Percentiles rank a stretch among this genome's conserved stretches.
Evolutionary conservation across 2,888 invertebrate species (phyloP).

Genomic region (Luperina nickerlii): DNA sequence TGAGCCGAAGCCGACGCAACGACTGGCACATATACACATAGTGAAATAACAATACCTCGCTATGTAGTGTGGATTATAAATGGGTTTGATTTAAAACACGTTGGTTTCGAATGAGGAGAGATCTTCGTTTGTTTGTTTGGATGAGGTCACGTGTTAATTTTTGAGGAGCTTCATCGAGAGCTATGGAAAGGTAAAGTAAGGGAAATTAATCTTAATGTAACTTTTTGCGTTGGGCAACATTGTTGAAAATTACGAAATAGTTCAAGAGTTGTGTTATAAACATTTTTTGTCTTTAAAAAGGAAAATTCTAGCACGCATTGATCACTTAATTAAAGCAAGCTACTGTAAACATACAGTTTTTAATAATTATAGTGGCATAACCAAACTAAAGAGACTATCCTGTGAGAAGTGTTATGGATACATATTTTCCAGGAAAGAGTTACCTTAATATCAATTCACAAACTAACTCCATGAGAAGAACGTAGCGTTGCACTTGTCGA

Average conservation of each 20-base stretch:
- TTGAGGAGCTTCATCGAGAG: background rate
- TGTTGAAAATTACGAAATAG: background rate
- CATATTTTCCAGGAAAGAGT: no score
- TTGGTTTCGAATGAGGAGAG: slow-evolving; percentile 53
- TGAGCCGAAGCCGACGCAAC: slow-evolving; percentile 74
- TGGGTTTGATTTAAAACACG: slow-evolving; percentile 74
- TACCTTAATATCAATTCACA: no score
- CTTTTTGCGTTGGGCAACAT: background rate
- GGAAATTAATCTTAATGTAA: background rate
- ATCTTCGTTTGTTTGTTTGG: slow-evolving; percentile 26
- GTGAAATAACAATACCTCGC: slow-evolving; percentile 72
- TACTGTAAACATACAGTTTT: background rate
- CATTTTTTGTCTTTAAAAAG: background rate
- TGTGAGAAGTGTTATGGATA: no score
- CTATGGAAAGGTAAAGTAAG: background rate
- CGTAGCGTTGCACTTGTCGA: background rate
- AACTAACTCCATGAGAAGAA: no score
- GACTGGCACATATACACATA: slow-evolving; percentile 72
- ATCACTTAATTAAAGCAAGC: background rate
- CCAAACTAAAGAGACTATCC: no score
- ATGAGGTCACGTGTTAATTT: background rate
- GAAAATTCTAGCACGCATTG: background rate
- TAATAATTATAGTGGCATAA: no score
- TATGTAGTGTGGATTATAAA: slow-evolving; percentile 71
- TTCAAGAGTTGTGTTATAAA: no score